Conservation (phyloP, 30 jellyfish, hydroid and myxozoan genomes). For the Aurelia sp. region DNA sequence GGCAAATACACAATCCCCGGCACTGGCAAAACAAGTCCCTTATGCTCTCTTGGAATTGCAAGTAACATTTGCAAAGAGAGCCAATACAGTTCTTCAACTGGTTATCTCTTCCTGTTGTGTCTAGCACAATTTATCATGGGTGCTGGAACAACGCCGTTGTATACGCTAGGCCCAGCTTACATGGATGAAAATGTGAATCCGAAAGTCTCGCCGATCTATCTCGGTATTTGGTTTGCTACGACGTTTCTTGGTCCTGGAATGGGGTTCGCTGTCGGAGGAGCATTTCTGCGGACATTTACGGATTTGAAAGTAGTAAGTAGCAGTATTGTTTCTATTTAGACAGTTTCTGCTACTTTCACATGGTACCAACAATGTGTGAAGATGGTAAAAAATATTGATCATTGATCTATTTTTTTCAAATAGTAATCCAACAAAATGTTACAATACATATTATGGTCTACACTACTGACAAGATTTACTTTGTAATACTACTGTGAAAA, state of each 20-base stretch:
- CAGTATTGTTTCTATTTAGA: too few species aligned
- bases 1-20: constrained; percentile 75
- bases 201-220: constrained; percentile 84
- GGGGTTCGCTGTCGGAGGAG: constrained; percentile 81
- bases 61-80: constrained; percentile 16
- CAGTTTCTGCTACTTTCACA: too few species aligned
- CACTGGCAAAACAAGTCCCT: constrained; percentile 5
- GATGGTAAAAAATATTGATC: too few species aligned
- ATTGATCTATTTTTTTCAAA: too few species aligned
- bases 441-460: too few species aligned
- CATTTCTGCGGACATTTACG: constrained; percentile 59
- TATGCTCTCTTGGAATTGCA: constrained; percentile 15
- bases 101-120: constrained; percentile 38
- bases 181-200: constrained; percentile 95
- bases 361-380: too few species aligned
- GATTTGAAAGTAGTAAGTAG: constrained; percentile 52
- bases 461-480: too few species aligned
- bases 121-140: constrained; percentile 91
- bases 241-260: constrained; percentile 96
- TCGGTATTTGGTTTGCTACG: constrained; percentile 89
- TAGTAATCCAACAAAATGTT: too few species aligned
- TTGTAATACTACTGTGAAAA: too few species aligned
- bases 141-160: constrained; percentile 93
- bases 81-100: constrained; percentile 13
- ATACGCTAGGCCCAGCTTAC: constrained; percentile 89